Conservation (phyloP, 2,797 vertebrate genomes). For the Mallotus villosus region DNA sequence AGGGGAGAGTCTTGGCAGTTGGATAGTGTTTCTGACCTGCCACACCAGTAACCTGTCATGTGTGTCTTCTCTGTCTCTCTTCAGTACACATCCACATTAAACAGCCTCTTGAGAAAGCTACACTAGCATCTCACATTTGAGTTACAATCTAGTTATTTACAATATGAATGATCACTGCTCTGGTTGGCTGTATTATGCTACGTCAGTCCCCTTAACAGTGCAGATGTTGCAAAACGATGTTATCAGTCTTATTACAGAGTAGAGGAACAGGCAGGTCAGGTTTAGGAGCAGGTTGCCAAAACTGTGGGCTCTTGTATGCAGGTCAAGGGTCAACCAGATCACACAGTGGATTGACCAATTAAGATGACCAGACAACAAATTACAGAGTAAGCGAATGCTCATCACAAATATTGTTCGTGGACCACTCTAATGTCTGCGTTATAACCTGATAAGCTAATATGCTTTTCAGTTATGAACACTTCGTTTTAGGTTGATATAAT, state of each 20-base stretch:
- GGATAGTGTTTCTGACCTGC: conserved; percentile 34
- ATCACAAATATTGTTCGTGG: background rate
- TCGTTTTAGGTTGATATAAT: background rate
- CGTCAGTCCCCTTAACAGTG: background rate
- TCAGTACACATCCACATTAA: background rate
- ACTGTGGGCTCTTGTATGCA: background rate
- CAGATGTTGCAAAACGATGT: background rate
- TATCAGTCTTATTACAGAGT: background rate
- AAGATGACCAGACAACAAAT: background rate
- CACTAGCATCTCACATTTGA: background rate
- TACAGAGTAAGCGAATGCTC: background rate
- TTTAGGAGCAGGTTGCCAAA: background rate
- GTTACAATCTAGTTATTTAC: background rate
- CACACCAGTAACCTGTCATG: background rate
- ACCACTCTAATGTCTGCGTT: background rate
- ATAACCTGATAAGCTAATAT: background rate
- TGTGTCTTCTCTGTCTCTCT: background rate
- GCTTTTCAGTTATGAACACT: background rate
- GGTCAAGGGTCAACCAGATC: background rate
- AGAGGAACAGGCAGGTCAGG: background rate
- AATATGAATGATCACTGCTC: background rate
- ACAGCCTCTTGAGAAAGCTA: background rate
- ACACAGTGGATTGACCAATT: conserved; percentile 3
- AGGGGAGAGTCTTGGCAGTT: conserved; percentile 3
- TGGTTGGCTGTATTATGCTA: background rate